Evolutionary conservation across 2,888 invertebrate species (phyloP).

Genomic region (Mythimna albipuncta): DNA sequence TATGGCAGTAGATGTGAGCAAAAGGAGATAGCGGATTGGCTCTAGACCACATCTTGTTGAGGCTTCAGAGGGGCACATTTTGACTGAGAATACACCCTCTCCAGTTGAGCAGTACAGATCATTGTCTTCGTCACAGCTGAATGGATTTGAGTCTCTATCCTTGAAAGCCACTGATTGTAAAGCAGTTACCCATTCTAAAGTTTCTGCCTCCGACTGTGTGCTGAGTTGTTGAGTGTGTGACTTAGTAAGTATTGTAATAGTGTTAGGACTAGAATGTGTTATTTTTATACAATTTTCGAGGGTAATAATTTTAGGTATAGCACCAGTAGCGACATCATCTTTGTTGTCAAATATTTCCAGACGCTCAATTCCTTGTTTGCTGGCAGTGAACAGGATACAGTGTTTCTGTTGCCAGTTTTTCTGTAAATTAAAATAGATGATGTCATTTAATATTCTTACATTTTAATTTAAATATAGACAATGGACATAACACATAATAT

Average conservation of each 20-base stretch:
- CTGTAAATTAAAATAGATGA: constrained; percentile 84
- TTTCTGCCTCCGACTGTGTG: constrained; percentile 92
- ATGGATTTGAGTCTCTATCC: constrained; percentile 91
- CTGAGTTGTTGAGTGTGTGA: constrained; percentile 92
- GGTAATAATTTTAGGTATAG: constrained; percentile 94
- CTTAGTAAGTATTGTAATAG: constrained; percentile 94
- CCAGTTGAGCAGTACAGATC: constrained; percentile 97
- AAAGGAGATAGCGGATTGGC: constrained; percentile 93
- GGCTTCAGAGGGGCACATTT: constrained; percentile 94
- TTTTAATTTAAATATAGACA: constrained; percentile 1
- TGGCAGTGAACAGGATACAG: constrained; percentile 94
- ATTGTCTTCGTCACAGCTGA: constrained; percentile 95
- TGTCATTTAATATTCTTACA: neutral
- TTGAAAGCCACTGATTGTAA: constrained; percentile 96
- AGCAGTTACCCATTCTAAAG: constrained; percentile 94
- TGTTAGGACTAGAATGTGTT: constrained; percentile 91
- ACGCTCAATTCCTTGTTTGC: constrained; percentile 96
- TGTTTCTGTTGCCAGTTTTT: constrained; percentile 96
- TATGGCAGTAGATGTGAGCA: constrained; percentile 94
- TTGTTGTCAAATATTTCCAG: constrained; percentile 96
- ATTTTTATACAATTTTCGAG: constrained; percentile 97
- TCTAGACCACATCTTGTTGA: constrained; percentile 94
- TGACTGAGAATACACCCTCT: constrained; percentile 95
- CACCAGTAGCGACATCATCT: constrained; percentile 92
- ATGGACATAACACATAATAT: too few relatives aligned